A percentile compares a stretch with the other conserved stretches of the same genome.
These are phyloP conservation scores for Dicerorhinus sumatrensis DNA, from an alignment of 2,113 vertebrate genomes.

Conservation along the genomic window DNA sequence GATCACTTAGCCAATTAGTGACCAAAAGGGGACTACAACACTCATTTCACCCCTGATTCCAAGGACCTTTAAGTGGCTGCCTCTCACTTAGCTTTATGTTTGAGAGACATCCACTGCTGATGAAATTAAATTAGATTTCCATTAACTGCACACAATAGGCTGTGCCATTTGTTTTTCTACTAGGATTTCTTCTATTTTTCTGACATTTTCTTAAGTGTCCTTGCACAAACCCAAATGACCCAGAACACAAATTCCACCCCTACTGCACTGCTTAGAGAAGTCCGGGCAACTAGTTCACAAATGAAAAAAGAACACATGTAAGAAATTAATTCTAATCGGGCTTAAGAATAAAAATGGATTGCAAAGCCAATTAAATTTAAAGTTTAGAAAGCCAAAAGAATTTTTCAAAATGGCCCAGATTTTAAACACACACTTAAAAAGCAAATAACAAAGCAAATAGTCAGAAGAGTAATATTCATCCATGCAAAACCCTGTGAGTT, in stretches of 20 bases:
- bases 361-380: constrained; percentile 33
- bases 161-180: not conserved
- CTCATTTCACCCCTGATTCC: not conserved
- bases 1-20: not conserved
- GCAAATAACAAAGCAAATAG: not conserved
- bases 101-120: not conserved
- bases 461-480: not conserved
- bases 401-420: not conserved
- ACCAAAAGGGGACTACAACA: not conserved
- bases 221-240: constrained; percentile 29
- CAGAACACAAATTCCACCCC: constrained; percentile 6
- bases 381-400: constrained; percentile 42
- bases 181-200: constrained; percentile 26
- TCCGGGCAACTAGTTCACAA: not conserved
- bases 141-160: not conserved
- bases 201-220: constrained; percentile 50
- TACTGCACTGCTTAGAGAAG: not conserved
- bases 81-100: not conserved
- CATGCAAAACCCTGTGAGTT: not conserved
- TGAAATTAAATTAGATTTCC: constrained; percentile 48
- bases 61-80: not conserved
- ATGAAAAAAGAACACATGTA: not conserved
- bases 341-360: constrained; percentile 10
- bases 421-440: constrained; percentile 3
- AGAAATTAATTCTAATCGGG: not conserved